Base-by-base conservation (phyloP, 2,888 invertebrate species). In the Pseudeuparius sepicola region DNA sequence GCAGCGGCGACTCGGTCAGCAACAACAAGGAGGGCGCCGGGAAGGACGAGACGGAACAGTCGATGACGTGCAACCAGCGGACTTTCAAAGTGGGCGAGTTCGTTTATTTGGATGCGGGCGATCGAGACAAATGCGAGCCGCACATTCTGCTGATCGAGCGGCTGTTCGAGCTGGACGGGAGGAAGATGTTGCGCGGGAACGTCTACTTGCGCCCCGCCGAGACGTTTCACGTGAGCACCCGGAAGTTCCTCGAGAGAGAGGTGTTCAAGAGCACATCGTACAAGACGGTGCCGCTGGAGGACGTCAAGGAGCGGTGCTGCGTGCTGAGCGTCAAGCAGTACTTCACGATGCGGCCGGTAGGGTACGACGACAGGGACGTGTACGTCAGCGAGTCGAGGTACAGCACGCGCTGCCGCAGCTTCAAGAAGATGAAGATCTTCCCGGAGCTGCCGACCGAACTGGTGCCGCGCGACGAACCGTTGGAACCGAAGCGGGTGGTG, bases 381-480 rank as follows among this genome's bases (percentile, higher is more conserved):
- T 98, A 84, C 56, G 94, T 97, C 0, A 97, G 97, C 60, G 97
- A 98, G 64, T 93, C 89, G 11, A 74, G 93, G 4, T 98, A 98
- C 63, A 85, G 81, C 47, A 79, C 87, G 0, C 79, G 78, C 50
- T 75, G 78, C 20, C 75, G 90, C 41, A 78, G 80, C 50, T 97
- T 97, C 63, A 92, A 92, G 63, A 96, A 96, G 64, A 89, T 97
- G 39, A 89, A 88, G 63, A 75, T 73, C 42, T 83, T 75, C 82
- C 74, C 70, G 51, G 75, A 64, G 49, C 75, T 64, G 59, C 74
- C 75, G 36, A 68, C 75, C 2, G 73, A 72, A 46, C 64, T 86
- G 43, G 62, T 78, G 6, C 63, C 72, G 0, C 68, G 90, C 14
- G 78, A 87, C 40, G 73, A 78, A 17, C 76, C 79, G 0, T 55